Evolutionary conservation across 2,888 invertebrate species (phyloP), one percentile per base, ranked within the genome.

Genomic region (Temnothorax unifasciatus): DNA sequence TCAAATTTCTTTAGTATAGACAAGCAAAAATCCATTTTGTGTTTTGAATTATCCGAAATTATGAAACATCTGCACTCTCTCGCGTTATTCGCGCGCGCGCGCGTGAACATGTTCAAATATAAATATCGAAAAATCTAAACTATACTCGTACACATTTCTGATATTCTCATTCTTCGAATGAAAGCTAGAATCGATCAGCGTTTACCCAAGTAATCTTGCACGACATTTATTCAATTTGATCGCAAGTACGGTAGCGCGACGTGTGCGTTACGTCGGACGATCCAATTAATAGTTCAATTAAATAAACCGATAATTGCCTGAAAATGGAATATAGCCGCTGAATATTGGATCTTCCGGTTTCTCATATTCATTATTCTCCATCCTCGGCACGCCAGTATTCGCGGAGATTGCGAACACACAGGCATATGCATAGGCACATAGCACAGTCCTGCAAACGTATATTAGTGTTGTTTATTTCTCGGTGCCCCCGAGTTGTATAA

Each of bases 231-330:
- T 89, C 86, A 83, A 87, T 90, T 90, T 85, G 73, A 74, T 84
- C 79, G 87, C 84, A 82, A 83, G 87, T 79, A 85, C 85, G 83
- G 69, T 21, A 59, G 79, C 71, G 71, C 79, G 79, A 79, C 79
- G 50, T 83, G 85, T 85, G 87, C 83, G 87, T 88, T 87, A 90
- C 87, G 85, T 71, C 79, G 87, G 84, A 85, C 88, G 88, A 85
- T 90, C 89, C 91, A 93, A 93, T 93, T 93, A 92, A 89, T 92
- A 89, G 91, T 92, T 93, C 92, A 91, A 93, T 93, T 93, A 92
- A 93, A 92, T 92, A 92, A 93, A 92, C 93, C 93, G 92, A 93
- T 93, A 92, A 93, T 93, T 93, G 92, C 90, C 89, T 89, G 89
- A 92, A 92, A 93, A 93, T 92, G 91, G 90, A 92, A 92, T 90